Percentiles rank a stretch among this genome's conserved stretches.
These are phyloP conservation scores for Fragum fragum DNA, from an alignment of 2,888 invertebrate genomes.

Conservation along the genomic window DNA sequence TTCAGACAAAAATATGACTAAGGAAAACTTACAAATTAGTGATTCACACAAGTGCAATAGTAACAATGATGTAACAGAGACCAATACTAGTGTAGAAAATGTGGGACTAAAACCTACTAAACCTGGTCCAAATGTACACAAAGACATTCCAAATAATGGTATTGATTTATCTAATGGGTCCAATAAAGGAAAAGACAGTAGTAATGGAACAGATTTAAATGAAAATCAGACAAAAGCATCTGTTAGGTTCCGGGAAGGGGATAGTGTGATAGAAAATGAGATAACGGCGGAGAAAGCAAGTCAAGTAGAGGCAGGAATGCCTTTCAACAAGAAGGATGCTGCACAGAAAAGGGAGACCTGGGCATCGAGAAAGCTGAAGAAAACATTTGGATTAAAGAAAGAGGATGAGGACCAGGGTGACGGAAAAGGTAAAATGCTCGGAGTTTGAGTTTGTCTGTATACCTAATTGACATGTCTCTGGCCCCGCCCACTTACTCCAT, in stretches of 20 bases:
- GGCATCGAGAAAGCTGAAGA: slow-evolving; percentile 66
- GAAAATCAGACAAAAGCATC: slow-evolving; percentile 55
- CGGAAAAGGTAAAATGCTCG: slow-evolving; percentile 47
- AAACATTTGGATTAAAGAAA: slow-evolving; percentile 51
- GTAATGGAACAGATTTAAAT: slow-evolving; percentile 50
- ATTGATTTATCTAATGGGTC: background rate
- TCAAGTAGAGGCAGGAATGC: slow-evolving; percentile 39
- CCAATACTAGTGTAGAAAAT: background rate
- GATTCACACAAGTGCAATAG: slow-evolving; percentile 16
- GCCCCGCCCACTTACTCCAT: too few relatives aligned
- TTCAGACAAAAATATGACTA: background rate
- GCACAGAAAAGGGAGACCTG: slow-evolving; percentile 64
- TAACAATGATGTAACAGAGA: background rate
- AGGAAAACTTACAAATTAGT: background rate
- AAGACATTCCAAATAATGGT: background rate
- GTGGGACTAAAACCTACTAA: background rate
- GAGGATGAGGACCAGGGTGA: slow-evolving; percentile 54
- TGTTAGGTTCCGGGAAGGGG: slow-evolving; percentile 45
- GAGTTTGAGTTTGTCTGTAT: too few relatives aligned
- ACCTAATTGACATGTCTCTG: too few relatives aligned
- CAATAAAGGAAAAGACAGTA: background rate
- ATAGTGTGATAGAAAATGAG: slow-evolving; percentile 44
- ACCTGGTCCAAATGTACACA: background rate
- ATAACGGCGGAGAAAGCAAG: slow-evolving; percentile 42
- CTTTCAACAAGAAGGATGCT: slow-evolving; percentile 50